phyloP scores from a whole-genome alignment of 2,113 vertebrate genomes.

The Callaeas wilsoni region DNA sequence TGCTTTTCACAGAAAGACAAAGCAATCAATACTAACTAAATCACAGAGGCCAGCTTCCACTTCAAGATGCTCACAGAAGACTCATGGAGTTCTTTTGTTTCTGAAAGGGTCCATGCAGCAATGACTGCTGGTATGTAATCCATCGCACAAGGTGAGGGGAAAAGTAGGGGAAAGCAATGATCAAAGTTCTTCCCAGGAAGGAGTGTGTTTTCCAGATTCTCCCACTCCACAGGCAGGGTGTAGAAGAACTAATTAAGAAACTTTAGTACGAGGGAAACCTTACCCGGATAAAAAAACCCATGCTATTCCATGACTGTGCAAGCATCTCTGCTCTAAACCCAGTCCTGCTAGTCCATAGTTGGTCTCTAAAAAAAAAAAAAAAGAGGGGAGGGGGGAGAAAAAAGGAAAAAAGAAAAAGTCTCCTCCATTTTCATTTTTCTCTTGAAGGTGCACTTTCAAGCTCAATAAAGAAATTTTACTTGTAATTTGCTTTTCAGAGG shows the following conservation, averaged over 20 bases:
- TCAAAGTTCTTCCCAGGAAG: not conserved
- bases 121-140: not conserved
- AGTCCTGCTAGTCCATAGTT: not conserved
- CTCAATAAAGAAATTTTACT: not conserved
- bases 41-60: not conserved
- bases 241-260: conserved; percentile 20
- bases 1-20: not conserved
- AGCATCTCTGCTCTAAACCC: not conserved
- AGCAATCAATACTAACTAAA: not conserved
- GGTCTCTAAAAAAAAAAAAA: not conserved
- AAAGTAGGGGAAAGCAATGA: not conserved
- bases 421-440: not conserved
- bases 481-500: not conserved
- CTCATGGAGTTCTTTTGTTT: not conserved
- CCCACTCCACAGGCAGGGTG: not conserved
- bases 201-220: conserved; percentile 1
- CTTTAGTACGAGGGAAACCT: not conserved
- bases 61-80: not conserved
- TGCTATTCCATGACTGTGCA: not conserved
- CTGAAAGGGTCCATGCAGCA: not conserved
- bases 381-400: rapidly evolving
- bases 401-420: not conserved
- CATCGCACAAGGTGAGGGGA: not conserved
- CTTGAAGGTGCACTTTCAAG: not conserved
- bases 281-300: not conserved